Evolutionary conservation across 2,888 invertebrate genomes (phyloP), one percentile per base, ranked within the genome.

Genomic region (Latrodectus elegans): DNA sequence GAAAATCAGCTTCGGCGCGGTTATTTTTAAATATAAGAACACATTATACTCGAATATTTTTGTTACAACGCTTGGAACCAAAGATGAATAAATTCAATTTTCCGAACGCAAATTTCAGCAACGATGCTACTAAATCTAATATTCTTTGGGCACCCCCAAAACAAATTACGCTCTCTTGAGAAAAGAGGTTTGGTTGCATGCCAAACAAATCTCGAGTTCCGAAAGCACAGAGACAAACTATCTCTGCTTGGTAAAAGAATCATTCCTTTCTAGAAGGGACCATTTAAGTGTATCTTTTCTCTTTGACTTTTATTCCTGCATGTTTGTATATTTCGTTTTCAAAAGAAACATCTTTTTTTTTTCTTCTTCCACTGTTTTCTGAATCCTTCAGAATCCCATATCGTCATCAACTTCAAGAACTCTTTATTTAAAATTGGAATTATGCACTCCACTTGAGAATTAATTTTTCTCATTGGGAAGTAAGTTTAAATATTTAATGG

Each of bases 131-230:
- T 77, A 87, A 87, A 87, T 87, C 86, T 82, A 87, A 87, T 87
- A 87, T 87, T 82, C 81, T 85, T 85, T 60, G 67, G 81, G 86
- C 76, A 77, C 77, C 64, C 78, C 81, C 74, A 81, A 87, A 87
- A 87, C 81, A 87, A 87, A 87, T 87, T 87, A 87, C 81, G 65
- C 81, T 87, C 77, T 55, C 81, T 77, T 67, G 51, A 12, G 55
- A 60, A 38, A 71, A 81, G 77, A 79, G 86, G 81, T 81, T 85
- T 87, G 81, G 81, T 87, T 81, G 77, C 81, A 81, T 72, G 86
- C 86, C 86, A 87, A 87, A 87, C 81, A 81, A 87, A 87, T 87
- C 81, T 77, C 81, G 38, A 73, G 73, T 73, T 85, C 80, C 85
- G 67, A 67, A 70, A 76, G 49, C 60, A 75, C 67, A 22, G 64